phyloP scores from a whole-genome alignment of 2,888 invertebrate genomes.

The Tryphoninae sp. region DNA sequence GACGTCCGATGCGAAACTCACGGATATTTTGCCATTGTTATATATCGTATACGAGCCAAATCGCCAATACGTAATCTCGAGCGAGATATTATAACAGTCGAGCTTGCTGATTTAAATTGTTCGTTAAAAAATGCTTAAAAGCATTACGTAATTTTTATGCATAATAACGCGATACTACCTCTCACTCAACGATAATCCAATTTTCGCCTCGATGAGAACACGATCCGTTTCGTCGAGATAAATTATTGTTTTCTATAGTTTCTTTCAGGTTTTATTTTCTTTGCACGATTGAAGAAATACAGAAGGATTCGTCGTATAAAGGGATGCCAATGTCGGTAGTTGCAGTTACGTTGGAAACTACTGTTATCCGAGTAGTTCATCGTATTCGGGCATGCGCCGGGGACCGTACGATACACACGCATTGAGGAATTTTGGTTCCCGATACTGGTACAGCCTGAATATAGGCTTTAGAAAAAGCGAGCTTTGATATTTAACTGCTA shows the following conservation, averaged over 20 bases:
- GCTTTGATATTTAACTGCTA: conserved; percentile 54
- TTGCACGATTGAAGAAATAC: not conserved
- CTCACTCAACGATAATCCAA: no score
- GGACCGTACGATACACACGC: conserved; percentile 29
- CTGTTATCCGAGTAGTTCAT: conserved; percentile 32
- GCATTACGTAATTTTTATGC: not conserved
- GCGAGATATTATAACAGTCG: conserved; percentile 11
- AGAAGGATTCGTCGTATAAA: not conserved
- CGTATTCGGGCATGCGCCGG: not conserved
- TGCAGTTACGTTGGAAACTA: not conserved
- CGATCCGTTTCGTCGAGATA: not conserved
- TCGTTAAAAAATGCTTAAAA: not conserved
- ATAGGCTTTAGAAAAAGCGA: conserved; percentile 46
- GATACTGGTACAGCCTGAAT: conserved; percentile 38
- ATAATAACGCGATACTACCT: no score
- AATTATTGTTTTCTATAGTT: not conserved
- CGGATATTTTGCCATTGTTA: conserved; percentile 39
- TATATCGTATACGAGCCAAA: conserved; percentile 16
- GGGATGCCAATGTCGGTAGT: conserved; percentile 13
- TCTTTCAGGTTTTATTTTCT: not conserved
- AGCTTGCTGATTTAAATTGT: not conserved
- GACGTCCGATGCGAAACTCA: conserved; percentile 33
- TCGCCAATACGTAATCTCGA: not conserved
- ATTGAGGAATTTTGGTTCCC: conserved; percentile 43
- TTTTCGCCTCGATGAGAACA: no score